Percentiles rank a stretch among this genome's conserved stretches.
phyloP scores from a whole-genome alignment of 2,797 vertebrate species.

The Pelochelys cantorii region DNA sequence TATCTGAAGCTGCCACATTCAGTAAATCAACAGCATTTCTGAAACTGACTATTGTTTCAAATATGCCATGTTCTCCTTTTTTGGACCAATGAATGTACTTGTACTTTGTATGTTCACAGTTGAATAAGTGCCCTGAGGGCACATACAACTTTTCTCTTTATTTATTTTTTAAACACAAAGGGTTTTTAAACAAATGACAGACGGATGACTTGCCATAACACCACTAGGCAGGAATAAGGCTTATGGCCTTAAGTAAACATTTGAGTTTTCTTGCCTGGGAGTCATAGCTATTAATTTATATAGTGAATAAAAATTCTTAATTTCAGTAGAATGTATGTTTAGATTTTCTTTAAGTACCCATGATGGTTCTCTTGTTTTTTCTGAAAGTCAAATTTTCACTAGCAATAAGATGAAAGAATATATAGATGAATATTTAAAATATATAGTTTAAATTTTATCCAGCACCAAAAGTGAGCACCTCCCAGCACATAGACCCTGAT shows the following conservation, averaged over 20 bases:
- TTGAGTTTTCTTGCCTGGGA: background rate
- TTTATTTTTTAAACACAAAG: conserved; percentile 10
- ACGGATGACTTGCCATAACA: conserved; percentile 34
- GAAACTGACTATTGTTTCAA: conserved; percentile 55
- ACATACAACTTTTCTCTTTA: background rate
- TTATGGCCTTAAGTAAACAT: background rate
- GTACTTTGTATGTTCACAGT: conserved; percentile 36
- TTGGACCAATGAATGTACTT: conserved; percentile 22
- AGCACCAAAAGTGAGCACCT: background rate
- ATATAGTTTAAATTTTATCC: background rate
- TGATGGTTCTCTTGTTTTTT: background rate
- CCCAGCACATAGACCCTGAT: rapidly evolving
- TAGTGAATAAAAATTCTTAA: conserved; percentile 11
- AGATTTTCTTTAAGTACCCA: background rate
- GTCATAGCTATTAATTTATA: background rate
- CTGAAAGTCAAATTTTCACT: background rate
- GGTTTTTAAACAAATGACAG: conserved; percentile 25
- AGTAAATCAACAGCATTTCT: conserved; percentile 51
- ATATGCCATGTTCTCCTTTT: conserved; percentile 26
- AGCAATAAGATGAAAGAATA: background rate
- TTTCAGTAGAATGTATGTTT: background rate
- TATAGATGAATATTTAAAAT: background rate
- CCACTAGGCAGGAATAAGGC: background rate
- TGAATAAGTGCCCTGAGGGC: background rate
- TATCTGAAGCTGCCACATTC: conserved; percentile 35